Base-by-base conservation (phyloP, 2,888 invertebrate genomes). In the Rhogogaster chlorosoma region DNA sequence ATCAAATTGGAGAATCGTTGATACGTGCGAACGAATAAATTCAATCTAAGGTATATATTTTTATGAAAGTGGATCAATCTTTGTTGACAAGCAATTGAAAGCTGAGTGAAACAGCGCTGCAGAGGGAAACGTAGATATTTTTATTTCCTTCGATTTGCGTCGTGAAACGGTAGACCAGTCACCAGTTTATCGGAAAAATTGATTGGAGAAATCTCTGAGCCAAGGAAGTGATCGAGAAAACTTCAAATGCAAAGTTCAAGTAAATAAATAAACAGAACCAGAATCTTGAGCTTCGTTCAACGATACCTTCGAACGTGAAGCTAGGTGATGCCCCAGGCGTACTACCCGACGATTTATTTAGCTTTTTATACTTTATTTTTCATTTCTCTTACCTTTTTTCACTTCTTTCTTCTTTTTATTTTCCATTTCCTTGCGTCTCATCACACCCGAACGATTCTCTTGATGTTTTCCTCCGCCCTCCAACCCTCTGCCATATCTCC, bases 261-360 rank as follows among this genome's bases (percentile, higher is more conserved):
- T 80, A 57, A 80, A 57, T 61, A 49, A 57, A 36, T 61, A 80
- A 80, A 80, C 38, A 61, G 38, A 80, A 57, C 22, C 77, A 29
- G 49, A 73, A 73, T 26, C 73, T 38, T 42, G 26, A 45, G 77
- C 18, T 29, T 9, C 49, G 77, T 49, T 77, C 75, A 49, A 77
- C 75, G 75, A 49, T 77, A 49, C 49, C 32, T 22, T 22, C 38
- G 1, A 73, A 42, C 71, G 22, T 73, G 6, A 1, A 42, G 71
- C 32, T 78, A 53, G 73, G 82, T 84, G 80, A 85, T 53, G 67
- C 85, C 84, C 82, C 80, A 53, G 73, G 85, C 83, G 84, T 85
- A 77, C 83, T 83, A 77, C 86, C 84, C 87, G 87, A 84, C 89
- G 90, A 91, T 91, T 92, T 92, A 91, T 92, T 91, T 89, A 91